Base-by-base conservation (phyloP, 2,113 vertebrate species). In the Notothenia rossii region DNA sequence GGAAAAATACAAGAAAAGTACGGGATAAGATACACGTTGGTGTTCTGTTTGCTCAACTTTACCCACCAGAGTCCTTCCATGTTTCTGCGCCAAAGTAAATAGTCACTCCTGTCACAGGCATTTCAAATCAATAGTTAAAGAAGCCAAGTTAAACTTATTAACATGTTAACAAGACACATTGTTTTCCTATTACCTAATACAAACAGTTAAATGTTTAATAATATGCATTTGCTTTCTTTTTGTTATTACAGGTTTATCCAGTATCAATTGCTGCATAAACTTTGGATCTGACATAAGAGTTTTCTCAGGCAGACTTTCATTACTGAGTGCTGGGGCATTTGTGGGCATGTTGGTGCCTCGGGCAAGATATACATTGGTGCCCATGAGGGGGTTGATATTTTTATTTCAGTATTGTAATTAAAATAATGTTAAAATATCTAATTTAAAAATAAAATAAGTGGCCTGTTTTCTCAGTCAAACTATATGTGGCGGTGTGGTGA, bases 21-120 rank as follows among this genome's bases (percentile, higher is more conserved):
- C 2, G 66, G 25, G 60, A 11, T 64, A 64, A 25, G 14, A 33
- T 6, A 40, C 10, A 20, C 4, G 33, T 22, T 72, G 13, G 14
- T 25, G 10, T 11, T 17, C 11, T 74, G 3, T 56, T 68, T 62
- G 14, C 14, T 15, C 2, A 51, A 2, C 3, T 58, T 33, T 56
- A 74, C 45, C 58, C 70, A 77, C 68, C 60, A 43, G 33, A 55
- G 49, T 40, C 1, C 0, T 70, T n/a, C 25, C 48, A 71, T 59
- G 45, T 14, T 7, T 58, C 68, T 63, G 29, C 40, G 90, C 86
- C 89, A 91, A 87, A 89, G 83, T 75, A 88, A 90, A 54, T 82
- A 72, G 58, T 70, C 4, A 7, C 48, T 76, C 49, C 45, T 72
- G 60, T 73, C 59, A 89, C n/a, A 36, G 53, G 12, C 72, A 20